Evolutionary conservation across 2,888 invertebrate genomes (phyloP), one percentile per base, ranked within the genome.

Genomic region (Loripinus fragilis): DNA sequence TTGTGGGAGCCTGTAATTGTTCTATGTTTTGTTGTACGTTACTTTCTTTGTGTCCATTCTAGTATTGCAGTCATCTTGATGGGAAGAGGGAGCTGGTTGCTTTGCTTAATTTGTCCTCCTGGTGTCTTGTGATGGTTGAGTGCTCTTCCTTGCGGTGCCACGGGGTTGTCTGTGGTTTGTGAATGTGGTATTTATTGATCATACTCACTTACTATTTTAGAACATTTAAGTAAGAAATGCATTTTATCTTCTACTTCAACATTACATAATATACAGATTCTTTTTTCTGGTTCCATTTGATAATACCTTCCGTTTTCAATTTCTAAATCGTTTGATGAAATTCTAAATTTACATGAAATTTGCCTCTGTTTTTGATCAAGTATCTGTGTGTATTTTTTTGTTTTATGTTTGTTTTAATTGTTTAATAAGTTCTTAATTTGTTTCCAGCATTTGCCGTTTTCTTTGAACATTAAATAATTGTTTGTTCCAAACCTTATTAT

Each of bases 261-360:
- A 52, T 60, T 60, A 33, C 60, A 60, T 10, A 33, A 60, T 60
- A 33, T 60, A 60, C 60, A 60, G 5, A 60, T 60, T 33, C 60
- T 60, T 2, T n/a, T 60, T 12, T 30, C 60, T 20, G 20, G 10
- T 2, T 60, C 33, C 1, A 60, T 23, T 33, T 60, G 30, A 33
- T 60, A 33, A 20, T 60, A 60, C 3, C 60, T 5, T 17, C 33
- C 33, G 20, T 20, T 60, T 33, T 60, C 60, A 17, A 60, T 60
- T 60, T 30, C 60, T 20, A 60, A 60, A 30, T 30, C 33, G 33
- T 60, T 30, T 60, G 60, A 30, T 20, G 33, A 10, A 10, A 33
- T 60, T 60, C 60, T 60, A 60, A 60, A 60, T 33, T 60, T 8
- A 33, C 33, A 33, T 12, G 17, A 33, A 30, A 8, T 17, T 60